Evolutionary conservation across 2,888 invertebrate genomes (phyloP).

Genomic region (Stramonita haemastoma): DNA sequence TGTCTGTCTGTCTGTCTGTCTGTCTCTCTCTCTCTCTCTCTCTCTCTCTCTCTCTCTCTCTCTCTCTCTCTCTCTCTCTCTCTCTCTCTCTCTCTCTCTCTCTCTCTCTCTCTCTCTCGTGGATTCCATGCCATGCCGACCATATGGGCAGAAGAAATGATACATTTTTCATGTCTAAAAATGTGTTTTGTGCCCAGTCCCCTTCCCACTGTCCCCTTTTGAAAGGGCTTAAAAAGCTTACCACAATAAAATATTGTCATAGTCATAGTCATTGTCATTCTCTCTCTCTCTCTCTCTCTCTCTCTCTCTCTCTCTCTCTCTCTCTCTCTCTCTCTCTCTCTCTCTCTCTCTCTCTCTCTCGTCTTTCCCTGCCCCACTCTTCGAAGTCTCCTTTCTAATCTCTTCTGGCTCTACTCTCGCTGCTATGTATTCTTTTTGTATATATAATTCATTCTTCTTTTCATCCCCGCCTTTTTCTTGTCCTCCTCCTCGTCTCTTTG

Average conservation of each 20-base stretch:
- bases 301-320: not conserved
- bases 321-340: conserved; percentile 5
- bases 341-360: not conserved
- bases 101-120: not conserved
- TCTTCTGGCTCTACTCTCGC: not conserved
- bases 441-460: not conserved
- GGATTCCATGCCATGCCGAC: no score
- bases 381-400: not conserved
- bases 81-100: conserved; percentile 15
- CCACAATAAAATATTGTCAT: no score
- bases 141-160: no score
- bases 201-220: no score
- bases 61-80: not conserved
- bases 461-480: not conserved
- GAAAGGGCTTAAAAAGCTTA: no score
- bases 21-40: no score
- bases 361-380: not conserved
- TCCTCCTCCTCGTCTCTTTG: not conserved
- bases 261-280: not conserved
- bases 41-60: not conserved
- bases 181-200: no score
- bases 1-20: no score
- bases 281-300: conserved; percentile 2
- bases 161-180: no score
- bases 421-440: not conserved